A percentile compares a stretch with the other conserved stretches of the same genome.
Conservation (phyloP, 2,888 invertebrate genomes). For the Acronicta psi region DNA sequence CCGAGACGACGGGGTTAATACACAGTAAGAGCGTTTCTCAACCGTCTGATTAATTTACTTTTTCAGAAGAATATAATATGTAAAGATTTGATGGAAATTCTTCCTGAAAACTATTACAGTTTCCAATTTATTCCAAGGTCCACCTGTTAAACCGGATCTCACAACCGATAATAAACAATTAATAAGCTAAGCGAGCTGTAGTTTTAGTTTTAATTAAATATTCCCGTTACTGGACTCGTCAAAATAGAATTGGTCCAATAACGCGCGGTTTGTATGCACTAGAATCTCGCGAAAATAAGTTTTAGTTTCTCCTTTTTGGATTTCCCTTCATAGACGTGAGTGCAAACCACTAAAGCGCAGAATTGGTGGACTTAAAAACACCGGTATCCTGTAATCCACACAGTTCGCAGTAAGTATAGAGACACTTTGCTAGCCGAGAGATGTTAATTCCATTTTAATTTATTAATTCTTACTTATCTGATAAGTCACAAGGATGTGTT, state of each 20-base stretch:
- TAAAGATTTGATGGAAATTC: too few species aligned
- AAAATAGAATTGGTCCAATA: conserved; percentile 45
- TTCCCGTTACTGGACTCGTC: conserved; percentile 54
- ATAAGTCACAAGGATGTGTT: conserved; percentile 55
- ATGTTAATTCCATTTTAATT: conserved; percentile 64
- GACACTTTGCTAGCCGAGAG: conserved; percentile 49
- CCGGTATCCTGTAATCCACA: conserved; percentile 11
- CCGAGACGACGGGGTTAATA: conserved; percentile 8
- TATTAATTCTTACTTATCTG: conserved; percentile 58
- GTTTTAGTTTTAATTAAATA: conserved; percentile 21
- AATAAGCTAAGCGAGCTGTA: conserved; percentile 9
- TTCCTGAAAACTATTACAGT: too few species aligned
- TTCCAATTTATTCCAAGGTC: too few species aligned
- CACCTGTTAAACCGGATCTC: too few species aligned
- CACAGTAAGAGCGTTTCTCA: not conserved
- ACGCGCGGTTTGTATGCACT: conserved; percentile 59
- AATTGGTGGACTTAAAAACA: conserved; percentile 5
- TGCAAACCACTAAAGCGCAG: conserved; percentile 30
- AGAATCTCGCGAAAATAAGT: conserved; percentile 59
- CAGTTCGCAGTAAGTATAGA: conserved; percentile 16
- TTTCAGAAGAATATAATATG: too few species aligned
- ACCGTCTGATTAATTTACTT: too few species aligned
- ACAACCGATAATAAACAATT: not conserved
- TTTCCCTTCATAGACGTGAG: conserved; percentile 32
- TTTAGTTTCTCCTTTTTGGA: conserved; percentile 30